These are phyloP conservation scores for Zosterops lateralis DNA, from an alignment of 2,113 vertebrate species.

Conservation along the genomic window DNA sequence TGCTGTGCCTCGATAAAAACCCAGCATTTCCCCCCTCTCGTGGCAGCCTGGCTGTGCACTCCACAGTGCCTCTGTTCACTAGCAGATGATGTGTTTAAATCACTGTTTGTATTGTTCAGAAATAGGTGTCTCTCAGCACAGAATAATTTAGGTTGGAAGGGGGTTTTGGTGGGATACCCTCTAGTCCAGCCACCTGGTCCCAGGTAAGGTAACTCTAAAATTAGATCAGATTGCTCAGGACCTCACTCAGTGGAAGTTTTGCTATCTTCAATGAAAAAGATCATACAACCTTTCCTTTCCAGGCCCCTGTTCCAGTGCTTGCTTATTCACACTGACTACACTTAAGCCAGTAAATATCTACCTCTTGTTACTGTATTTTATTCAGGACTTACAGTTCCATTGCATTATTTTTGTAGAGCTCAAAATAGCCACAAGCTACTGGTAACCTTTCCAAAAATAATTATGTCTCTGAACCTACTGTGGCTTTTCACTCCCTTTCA, in stretches of 20 bases:
- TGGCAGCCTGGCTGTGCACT: background rate
- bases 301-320: background rate
- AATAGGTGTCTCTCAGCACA: background rate
- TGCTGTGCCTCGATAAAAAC: fast-evolving
- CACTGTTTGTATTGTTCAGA: background rate
- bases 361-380: background rate
- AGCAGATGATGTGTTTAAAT: fast-evolving
- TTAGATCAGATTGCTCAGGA: background rate
- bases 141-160: background rate
- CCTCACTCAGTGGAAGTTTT: background rate
- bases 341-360: background rate
- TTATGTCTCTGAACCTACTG: background rate
- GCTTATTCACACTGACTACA: background rate
- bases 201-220: background rate
- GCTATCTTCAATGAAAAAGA: background rate
- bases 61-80: fast-evolving
- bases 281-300: background rate
- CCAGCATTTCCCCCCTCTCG: slow-evolving; percentile 15
- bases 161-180: background rate
- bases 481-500: background rate
- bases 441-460: background rate
- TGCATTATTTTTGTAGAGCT: background rate
- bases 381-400: background rate
- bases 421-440: background rate
- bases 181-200: background rate